A percentile compares a stretch with the other conserved stretches of the same genome.
phyloP scores from a whole-genome alignment of 2,113 vertebrate genomes.

The Natator depressus region DNA sequence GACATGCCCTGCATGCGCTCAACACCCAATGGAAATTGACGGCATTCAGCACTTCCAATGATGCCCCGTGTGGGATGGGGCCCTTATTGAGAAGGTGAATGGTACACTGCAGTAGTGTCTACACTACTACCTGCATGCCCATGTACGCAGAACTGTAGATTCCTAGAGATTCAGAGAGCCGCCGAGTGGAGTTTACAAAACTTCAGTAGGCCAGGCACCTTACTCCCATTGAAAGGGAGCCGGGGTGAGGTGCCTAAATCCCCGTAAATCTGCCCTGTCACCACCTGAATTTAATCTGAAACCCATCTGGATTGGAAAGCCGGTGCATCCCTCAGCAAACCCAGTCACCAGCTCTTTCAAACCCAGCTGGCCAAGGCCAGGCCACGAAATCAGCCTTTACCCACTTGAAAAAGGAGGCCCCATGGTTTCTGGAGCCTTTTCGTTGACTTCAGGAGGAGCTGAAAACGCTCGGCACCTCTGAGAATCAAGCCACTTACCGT shows the following conservation, averaged over 20 bases:
- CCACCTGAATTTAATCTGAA: slow-evolving; percentile 2
- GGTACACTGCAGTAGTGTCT: not conserved
- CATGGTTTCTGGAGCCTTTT: not conserved
- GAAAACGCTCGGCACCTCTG: not conserved
- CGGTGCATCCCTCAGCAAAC: not conserved
- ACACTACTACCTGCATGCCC: not conserved
- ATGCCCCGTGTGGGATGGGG: not conserved
- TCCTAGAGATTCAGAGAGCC: not conserved
- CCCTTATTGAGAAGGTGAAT: not conserved
- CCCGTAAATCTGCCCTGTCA: not conserved
- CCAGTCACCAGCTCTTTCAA: not conserved
- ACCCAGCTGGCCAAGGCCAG: not conserved
- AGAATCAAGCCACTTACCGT: not conserved
- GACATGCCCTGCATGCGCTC: not conserved
- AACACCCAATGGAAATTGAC: not conserved
- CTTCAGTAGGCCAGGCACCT: not conserved
- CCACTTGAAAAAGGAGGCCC: not conserved
- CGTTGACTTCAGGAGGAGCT: not conserved
- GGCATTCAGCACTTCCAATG: not conserved
- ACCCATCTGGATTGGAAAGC: not conserved
- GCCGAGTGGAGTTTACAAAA: not conserved
- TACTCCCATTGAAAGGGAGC: not conserved
- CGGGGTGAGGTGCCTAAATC: not conserved
- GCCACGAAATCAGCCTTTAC: not conserved
- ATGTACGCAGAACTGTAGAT: not conserved